Percentiles rank a stretch among this genome's conserved stretches.
These are phyloP conservation scores for Peromyscus maniculatus DNA, from an alignment of 2,113 vertebrate genomes.

Conservation along the genomic window DNA sequence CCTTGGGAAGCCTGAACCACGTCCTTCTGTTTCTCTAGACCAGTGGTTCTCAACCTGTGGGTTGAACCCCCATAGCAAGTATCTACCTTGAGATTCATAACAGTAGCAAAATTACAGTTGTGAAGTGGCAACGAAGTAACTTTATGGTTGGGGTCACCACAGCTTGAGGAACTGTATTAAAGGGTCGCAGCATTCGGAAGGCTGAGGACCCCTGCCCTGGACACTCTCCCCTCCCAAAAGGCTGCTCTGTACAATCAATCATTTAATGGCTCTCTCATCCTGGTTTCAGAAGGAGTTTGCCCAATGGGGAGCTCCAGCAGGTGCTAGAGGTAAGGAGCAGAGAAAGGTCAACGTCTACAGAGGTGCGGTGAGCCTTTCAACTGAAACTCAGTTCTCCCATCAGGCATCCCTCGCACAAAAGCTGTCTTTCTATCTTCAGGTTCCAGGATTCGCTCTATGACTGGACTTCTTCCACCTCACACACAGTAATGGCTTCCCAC, in stretches of 20 bases:
- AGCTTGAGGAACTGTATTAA: background rate
- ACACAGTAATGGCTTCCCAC: background rate
- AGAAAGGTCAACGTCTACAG: background rate
- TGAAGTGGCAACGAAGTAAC: background rate
- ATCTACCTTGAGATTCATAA: background rate
- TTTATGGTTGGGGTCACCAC: background rate
- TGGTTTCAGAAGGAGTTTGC: background rate
- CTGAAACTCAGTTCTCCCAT: background rate
- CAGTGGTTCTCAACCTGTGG: background rate
- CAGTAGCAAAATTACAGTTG: background rate
- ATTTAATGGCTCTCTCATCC: background rate
- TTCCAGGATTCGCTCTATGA: background rate
- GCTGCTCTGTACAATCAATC: background rate
- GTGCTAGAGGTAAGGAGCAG: background rate
- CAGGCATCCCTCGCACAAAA: background rate
- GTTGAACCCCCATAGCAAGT: background rate
- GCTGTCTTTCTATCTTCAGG: background rate
- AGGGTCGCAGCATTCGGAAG: background rate
- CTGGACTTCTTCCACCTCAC: background rate
- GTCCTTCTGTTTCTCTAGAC: background rate
- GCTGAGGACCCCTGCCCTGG: background rate
- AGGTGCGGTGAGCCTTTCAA: background rate
- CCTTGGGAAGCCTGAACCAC: background rate
- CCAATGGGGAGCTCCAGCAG: background rate
- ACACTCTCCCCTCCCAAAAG: background rate